These are phyloP conservation scores for Siniperca chuatsi DNA, from an alignment of 2,113 vertebrate species.

Conservation along the genomic window DNA sequence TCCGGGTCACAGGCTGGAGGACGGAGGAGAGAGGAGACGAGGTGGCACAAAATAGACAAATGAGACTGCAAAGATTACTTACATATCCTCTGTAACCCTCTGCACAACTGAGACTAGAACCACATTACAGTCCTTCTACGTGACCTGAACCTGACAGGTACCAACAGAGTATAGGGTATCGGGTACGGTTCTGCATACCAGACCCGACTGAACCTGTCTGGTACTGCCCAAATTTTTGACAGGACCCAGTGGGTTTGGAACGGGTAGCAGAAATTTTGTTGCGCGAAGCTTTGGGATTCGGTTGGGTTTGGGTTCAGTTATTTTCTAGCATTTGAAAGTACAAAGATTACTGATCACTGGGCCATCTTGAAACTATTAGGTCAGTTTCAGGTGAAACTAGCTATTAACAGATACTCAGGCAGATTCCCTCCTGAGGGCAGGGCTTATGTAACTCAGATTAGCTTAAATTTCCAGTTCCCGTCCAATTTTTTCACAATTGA, in stretches of 20 bases:
- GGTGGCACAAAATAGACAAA: too few species aligned
- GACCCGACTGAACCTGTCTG: not conserved
- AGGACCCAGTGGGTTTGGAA: not conserved
- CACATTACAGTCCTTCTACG: not conserved
- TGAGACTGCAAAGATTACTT: not conserved
- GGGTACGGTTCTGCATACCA: not conserved
- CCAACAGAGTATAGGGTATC: not conserved
- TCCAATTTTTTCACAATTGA: too few species aligned
- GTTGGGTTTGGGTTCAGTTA: not conserved
- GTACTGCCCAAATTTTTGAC: not conserved
- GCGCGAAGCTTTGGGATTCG: not conserved
- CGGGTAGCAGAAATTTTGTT: not conserved
- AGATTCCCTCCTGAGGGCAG: too few species aligned
- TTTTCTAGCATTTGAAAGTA: not conserved
- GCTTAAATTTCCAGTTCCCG: too few species aligned
- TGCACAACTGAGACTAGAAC: not conserved
- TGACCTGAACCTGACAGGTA: not conserved
- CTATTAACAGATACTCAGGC: too few species aligned
- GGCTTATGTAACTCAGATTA: too few species aligned
- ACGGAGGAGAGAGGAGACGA: too few species aligned
- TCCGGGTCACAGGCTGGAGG: too few species aligned
- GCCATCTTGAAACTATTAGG: too few species aligned
- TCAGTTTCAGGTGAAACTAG: too few species aligned
- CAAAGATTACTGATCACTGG: too few species aligned
- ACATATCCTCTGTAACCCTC: not conserved